phyloP scores from a whole-genome alignment of 2,113 vertebrate species.

The Spea multiplicata region DNA sequence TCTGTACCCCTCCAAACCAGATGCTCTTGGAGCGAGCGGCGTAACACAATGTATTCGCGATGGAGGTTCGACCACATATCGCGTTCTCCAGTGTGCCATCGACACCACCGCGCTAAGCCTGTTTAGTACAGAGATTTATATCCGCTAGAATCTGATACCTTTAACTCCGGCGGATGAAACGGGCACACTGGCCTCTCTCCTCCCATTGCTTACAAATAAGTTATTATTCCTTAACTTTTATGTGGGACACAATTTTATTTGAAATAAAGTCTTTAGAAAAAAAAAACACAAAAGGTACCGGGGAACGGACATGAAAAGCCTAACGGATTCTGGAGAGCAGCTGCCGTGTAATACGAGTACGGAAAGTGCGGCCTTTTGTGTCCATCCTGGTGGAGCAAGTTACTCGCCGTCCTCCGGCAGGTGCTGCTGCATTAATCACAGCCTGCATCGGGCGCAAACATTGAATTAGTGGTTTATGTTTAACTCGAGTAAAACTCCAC shows the following conservation, averaged over 20 bases:
- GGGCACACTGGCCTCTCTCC: slow-evolving; percentile 22
- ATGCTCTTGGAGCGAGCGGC: neutral
- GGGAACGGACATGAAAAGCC: slow-evolving; percentile 53
- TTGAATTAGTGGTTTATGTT: slow-evolving; percentile 47
- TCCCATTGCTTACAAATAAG: slow-evolving; percentile 29
- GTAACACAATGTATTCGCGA: neutral
- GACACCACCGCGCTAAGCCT: neutral
- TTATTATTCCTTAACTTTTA: slow-evolving; percentile 48
- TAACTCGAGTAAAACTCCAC: slow-evolving; percentile 48
- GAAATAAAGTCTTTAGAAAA: slow-evolving; percentile 55
- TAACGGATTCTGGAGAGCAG: slow-evolving; percentile 60
- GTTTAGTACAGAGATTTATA: neutral
- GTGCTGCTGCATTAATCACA: slow-evolving; percentile 64
- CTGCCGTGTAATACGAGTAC: slow-evolving; percentile 67
- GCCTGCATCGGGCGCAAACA: slow-evolving; percentile 49
- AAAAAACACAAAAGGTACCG: slow-evolving; percentile 50
- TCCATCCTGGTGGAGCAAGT: slow-evolving; percentile 51
- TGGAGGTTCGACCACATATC: neutral
- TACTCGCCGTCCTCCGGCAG: slow-evolving; percentile 67
- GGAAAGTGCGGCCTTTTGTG: slow-evolving; percentile 47
- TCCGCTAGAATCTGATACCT: neutral
- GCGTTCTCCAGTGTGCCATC: neutral
- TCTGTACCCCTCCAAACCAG: neutral
- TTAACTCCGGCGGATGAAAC: neutral
- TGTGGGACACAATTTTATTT: slow-evolving; percentile 47